Percentiles rank a stretch among this genome's conserved stretches.
phyloP scores from a whole-genome alignment of 1,140 invertebrate genomes.

The Panagrolaimus sp. region DNA sequence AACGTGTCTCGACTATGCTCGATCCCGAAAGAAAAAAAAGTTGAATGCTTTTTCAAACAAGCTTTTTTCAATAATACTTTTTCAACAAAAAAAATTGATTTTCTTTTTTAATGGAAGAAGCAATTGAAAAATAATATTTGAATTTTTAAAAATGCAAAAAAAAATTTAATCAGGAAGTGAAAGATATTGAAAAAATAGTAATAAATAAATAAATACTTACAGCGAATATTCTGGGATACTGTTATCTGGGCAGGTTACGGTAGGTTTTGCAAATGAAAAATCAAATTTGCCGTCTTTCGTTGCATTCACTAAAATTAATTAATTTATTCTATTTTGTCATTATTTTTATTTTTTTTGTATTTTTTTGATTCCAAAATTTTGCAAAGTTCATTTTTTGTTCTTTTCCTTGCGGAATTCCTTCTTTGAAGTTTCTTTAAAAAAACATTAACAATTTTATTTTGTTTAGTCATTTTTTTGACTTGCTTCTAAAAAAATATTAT shows the following conservation, averaged over 20 bases:
- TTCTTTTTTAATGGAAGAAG: too few relatives aligned
- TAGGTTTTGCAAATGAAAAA: conserved; percentile 28
- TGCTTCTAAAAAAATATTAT: too few relatives aligned
- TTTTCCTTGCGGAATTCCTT: neutral
- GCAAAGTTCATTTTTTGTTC: too few relatives aligned
- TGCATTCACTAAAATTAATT: conserved; percentile 23
- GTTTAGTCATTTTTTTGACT: too few relatives aligned
- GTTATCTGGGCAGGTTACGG: conserved; percentile 35
- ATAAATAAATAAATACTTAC: conserved; percentile 24
- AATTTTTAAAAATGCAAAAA: too few relatives aligned
- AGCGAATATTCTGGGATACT: conserved; percentile 41
- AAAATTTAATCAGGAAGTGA: conserved; percentile 24
- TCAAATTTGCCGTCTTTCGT: conserved; percentile 3
- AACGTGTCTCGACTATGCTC: too few relatives aligned
- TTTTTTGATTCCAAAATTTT: conserved; percentile 12
- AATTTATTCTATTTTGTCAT: neutral
- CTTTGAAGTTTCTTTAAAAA: neutral
- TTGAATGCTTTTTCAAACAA: too few relatives aligned
- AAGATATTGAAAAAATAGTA: conserved; percentile 6
- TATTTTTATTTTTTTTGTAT: neutral
- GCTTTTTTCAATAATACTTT: too few relatives aligned
- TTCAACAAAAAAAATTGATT: too few relatives aligned
- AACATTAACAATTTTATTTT: neutral
- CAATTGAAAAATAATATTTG: too few relatives aligned
- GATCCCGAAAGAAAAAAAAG: too few relatives aligned